Evolutionary conservation across 92 coral and sea anemone species (phyloP).

Genomic region (Porites cylindrica): DNA sequence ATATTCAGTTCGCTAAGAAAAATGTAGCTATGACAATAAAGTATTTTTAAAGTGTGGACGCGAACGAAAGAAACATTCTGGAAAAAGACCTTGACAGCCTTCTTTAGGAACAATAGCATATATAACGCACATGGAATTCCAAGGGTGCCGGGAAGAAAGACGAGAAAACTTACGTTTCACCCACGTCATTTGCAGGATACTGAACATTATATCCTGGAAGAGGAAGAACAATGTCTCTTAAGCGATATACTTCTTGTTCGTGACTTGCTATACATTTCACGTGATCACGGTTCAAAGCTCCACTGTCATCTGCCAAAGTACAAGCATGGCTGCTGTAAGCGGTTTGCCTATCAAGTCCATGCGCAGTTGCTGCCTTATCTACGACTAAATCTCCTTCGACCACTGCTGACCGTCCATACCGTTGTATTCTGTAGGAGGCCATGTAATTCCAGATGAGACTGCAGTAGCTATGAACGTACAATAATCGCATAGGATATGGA

Average conservation of each 20-base stretch:
- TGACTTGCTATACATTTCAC: conserved; percentile 58
- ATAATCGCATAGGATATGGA: conserved; percentile 83
- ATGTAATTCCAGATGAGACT: conserved; percentile 85
- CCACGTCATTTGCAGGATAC: conserved; percentile 75
- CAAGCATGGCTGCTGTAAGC: conserved; percentile 12
- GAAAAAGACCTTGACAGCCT: too few relatives aligned
- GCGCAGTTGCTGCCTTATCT: conserved; percentile 28
- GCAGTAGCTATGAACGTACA: conserved; percentile 84
- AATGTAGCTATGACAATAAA: too few relatives aligned
- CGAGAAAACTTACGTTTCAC: conserved; percentile 57
- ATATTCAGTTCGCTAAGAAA: too few relatives aligned
- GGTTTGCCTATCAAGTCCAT: not conserved
- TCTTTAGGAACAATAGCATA: too few relatives aligned
- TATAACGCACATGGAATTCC: not conserved
- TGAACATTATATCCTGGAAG: conserved; percentile 76
- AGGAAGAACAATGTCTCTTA: conserved; percentile 82
- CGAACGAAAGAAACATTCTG: too few relatives aligned
- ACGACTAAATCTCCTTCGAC: conserved; percentile 76
- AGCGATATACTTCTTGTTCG: conserved; percentile 47
- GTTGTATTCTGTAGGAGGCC: conserved; percentile 74
- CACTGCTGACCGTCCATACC: conserved; percentile 44
- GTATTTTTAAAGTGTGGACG: too few relatives aligned
- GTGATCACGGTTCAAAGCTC: conserved; percentile 42
- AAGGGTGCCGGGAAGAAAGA: not conserved
- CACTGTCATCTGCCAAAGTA: not conserved